Evolutionary conservation across 2,113 vertebrate species (phyloP), one percentile per base, ranked within the genome.

Genomic region (Puma concolor): DNA sequence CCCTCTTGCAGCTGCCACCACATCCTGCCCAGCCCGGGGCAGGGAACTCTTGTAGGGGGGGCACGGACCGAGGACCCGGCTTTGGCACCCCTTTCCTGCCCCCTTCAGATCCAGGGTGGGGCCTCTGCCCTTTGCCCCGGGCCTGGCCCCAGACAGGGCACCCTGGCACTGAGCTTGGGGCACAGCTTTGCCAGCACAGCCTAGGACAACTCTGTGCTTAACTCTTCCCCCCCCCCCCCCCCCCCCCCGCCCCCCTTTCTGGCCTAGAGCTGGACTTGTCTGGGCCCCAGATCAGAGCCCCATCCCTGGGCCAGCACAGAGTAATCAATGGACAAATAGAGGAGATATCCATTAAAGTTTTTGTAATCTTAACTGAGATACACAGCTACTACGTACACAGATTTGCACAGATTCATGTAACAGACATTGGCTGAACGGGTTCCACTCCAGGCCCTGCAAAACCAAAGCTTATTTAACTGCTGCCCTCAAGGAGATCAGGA

Each of bases 1-100:
- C 96, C 96, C 97, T 97, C 33, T 91, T 95, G 97, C 98, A 98
- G 98, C 97, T 98, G 98, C 98, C 85, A 97, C 95, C 94, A 96
- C 96, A 95, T 97, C 98, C 96, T 98, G 95, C 96, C 95, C 95
- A 91, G 94, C 94, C 83, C 25, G 97, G 98, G 95, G 95, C 87
- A 88, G 97, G 88, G 95, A 97, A 66, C 94, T 92, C 21, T 2
- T 87, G 94, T n/a, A 10, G 92, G 69, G 74, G 94, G 98, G 94
- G 97, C 96, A 95, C 63, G 98, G 81, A 95, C 97, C 84, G 16
- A 77, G 95, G 95, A 94, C 97, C 74, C 19, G 5, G 64, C 82
- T 95, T 93, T 93, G 96, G 95, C 88, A 97, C 90, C 94, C 74
- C 29, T 15, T 95, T 66, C 71, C 92, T 92, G 84, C 80, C 85